Evolutionary conservation across 2,888 invertebrate species (phyloP).

Genomic region (Andrena praecox): DNA sequence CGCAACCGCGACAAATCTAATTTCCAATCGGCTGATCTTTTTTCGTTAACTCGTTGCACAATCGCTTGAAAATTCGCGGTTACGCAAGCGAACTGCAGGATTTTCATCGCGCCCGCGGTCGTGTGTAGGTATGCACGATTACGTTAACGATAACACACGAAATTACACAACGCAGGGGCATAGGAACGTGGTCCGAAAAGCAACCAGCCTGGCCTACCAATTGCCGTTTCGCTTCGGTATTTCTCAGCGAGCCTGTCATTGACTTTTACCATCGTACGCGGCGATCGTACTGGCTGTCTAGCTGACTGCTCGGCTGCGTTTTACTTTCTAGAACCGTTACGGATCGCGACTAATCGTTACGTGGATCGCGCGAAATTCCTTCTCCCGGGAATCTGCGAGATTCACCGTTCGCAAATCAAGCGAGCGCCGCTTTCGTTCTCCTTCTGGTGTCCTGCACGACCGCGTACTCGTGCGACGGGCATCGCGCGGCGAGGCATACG

Average conservation of each 20-base stretch:
- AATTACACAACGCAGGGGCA: constrained; percentile 46
- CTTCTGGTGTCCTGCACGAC: too few species aligned
- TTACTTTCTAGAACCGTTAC: constrained; percentile 65
- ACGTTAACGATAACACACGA: constrained; percentile 51
- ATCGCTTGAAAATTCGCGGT: constrained; percentile 22
- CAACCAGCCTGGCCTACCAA: constrained; percentile 33
- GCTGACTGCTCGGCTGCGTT: constrained; percentile 21
- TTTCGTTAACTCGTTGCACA: constrained; percentile 37
- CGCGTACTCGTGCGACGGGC: too few species aligned
- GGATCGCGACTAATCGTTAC: constrained; percentile 48
- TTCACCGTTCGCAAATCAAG: neutral
- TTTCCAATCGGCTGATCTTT: constrained; percentile 36
- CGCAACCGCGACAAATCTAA: neutral
- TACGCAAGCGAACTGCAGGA: constrained; percentile 9
- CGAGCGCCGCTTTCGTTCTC: too few species aligned
- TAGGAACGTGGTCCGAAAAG: constrained; percentile 43
- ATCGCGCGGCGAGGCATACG: too few species aligned
- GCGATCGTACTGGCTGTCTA: neutral
- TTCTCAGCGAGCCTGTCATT: constrained; percentile 34
- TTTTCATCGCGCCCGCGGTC: constrained; percentile 9
- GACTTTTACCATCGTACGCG: constrained; percentile 29
- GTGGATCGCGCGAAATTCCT: constrained; percentile 23
- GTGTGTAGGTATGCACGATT: neutral
- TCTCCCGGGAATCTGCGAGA: constrained; percentile 1
- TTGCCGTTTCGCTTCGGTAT: constrained; percentile 10